Percentiles rank a stretch among this genome's conserved stretches.
phyloP scores from a whole-genome alignment of 2,113 vertebrate genomes.

The Azemiops feae region DNA sequence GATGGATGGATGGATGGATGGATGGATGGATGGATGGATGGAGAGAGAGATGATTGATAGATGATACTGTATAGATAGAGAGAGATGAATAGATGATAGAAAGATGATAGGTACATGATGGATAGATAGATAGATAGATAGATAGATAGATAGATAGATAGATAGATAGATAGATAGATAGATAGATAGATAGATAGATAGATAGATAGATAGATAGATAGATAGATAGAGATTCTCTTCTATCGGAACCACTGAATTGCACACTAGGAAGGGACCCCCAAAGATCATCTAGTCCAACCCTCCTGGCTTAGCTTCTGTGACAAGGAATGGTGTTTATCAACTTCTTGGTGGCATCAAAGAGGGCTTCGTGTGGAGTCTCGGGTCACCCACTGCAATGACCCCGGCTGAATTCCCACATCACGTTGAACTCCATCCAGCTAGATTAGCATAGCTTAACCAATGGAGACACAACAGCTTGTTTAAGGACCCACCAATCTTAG shows the following conservation, averaged over 20 bases:
- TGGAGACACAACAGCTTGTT: background rate
- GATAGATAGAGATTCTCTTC: background rate
- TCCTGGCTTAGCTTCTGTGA: background rate
- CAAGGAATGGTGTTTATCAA: background rate
- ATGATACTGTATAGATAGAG: too few relatives aligned
- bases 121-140: too few relatives aligned
- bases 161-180: too few relatives aligned
- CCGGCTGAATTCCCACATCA: background rate
- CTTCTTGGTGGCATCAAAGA: background rate
- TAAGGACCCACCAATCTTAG: constrained; percentile 37
- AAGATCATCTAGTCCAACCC: background rate
- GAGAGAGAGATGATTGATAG: too few relatives aligned
- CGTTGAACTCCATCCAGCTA: background rate
- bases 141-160: too few relatives aligned
- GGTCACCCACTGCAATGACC: background rate
- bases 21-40: too few relatives aligned
- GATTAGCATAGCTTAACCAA: background rate
- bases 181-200: too few relatives aligned
- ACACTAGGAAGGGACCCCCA: background rate
- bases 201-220: too few relatives aligned
- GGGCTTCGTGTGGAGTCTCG: background rate
- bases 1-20: too few relatives aligned
- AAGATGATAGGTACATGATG: accelerated
- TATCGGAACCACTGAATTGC: background rate
- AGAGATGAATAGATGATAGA: too few relatives aligned